Base-by-base conservation (phyloP, 2,797 vertebrate genomes). In the Oryzias dopingdopingensis region DNA sequence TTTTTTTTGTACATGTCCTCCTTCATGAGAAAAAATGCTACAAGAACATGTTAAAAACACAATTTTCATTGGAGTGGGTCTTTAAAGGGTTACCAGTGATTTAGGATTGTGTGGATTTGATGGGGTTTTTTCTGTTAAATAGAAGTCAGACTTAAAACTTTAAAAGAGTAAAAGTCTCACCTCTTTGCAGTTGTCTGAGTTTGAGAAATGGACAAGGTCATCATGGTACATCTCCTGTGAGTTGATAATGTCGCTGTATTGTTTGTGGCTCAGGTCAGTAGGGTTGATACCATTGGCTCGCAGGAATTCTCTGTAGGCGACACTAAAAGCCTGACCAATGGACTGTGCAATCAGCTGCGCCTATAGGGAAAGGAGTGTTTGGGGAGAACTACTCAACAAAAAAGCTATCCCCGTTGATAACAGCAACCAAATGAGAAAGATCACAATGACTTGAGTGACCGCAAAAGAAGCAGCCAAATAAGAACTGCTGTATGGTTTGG, bases 171-270 rank as follows among this genome's bases (percentile, higher is more conserved):
- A 58, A 43, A 43, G 23, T 17, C 51, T 2, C 77, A 98, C 97
- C 95, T 98, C 95, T 92, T 98, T 99, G 86, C 96, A 97, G 90
- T 99, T 99, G 83, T 97, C 97, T 0, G 96, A 98, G 86, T 98
- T 99, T 89, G 92, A 92, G 80, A 93, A 93, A 85, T 93, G 92
- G 61, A 93, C 80, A 1, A 93, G 91, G 81, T 93, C 92, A 26
- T 93, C 91, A 10, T 93, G 91, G 83, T 93, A 93, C 92, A 93
- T 93, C 80, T 93, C 91, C 83, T 98, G 96, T 67, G 96, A 96
- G 74, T 93, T 98, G 88, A 99, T 96, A 88, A 99, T 96, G 82
- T 98, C 96, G 41, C 96, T 98, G 90, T 98, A 99, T 42, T 99
- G 96, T 82, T 98, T 98, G 91, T 99, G 97, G 90, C 97, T 99